Conservation (phyloP, 2,888 invertebrate species). For the Thera britannica region DNA sequence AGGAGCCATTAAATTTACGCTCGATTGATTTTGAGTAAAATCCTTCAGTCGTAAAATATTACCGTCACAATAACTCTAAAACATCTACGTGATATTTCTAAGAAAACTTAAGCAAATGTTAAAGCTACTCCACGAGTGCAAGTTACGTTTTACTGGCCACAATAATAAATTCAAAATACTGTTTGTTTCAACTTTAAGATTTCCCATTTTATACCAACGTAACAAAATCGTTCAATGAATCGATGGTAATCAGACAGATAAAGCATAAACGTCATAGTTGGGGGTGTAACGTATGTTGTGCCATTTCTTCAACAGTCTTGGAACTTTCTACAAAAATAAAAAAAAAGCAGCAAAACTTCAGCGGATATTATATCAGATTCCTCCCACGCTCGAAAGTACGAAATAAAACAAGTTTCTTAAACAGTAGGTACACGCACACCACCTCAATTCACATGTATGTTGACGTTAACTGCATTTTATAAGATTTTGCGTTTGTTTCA, state of each 20-base stretch:
- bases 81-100: slow-evolving; percentile 9
- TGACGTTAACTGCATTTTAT: slow-evolving; percentile 78
- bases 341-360: slow-evolving; percentile 53
- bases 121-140: not conserved
- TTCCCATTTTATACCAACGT: slow-evolving; percentile 7
- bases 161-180: not conserved
- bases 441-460: slow-evolving; percentile 67
- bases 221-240: slow-evolving; percentile 54
- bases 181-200: slow-evolving; percentile 44
- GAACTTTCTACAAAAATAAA: too few species aligned
- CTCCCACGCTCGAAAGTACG: slow-evolving; percentile 57
- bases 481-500: slow-evolving; percentile 75
- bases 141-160: too few species aligned
- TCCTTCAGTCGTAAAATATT: slow-evolving; percentile 76
- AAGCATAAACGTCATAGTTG: slow-evolving; percentile 44
- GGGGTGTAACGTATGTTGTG: slow-evolving; percentile 37
- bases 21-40: slow-evolving; percentile 75
- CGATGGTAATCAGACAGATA: slow-evolving; percentile 54
- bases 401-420: slow-evolving; percentile 66
- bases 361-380: slow-evolving; percentile 59
- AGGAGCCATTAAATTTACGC: slow-evolving; percentile 81
- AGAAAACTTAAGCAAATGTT: not conserved
- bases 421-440: slow-evolving; percentile 58
- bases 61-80: slow-evolving; percentile 63
- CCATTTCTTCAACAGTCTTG: slow-evolving; percentile 9